phyloP scores from a whole-genome alignment of 2,797 vertebrate species.

The Parauchenoglanis ngamensis region DNA sequence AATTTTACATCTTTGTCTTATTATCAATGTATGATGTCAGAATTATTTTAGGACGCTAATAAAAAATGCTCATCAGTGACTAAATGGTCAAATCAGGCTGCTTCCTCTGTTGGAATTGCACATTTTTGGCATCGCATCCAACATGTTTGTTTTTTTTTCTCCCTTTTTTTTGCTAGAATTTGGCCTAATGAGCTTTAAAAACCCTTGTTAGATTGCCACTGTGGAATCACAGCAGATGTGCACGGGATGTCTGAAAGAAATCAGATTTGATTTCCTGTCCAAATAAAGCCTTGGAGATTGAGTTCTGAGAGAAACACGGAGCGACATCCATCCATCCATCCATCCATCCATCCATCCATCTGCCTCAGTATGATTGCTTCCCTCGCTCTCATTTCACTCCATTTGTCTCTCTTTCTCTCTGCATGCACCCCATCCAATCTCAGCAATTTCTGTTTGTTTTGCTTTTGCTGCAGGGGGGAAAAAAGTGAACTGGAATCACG shows the following conservation, averaged over 20 bases:
- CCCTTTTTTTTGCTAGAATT: neutral
- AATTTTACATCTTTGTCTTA: neutral
- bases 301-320: neutral
- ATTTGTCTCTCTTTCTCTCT: neutral
- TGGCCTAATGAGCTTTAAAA: slow-evolving; percentile 5
- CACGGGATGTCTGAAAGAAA: neutral
- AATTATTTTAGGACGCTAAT: neutral
- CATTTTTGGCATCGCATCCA: neutral
- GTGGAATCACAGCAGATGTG: slow-evolving; percentile 12
- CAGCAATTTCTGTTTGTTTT: slow-evolving; percentile 45
- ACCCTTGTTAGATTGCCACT: neutral
- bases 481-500: slow-evolving; percentile 6
- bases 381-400: neutral
- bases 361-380: neutral
- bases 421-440: slow-evolving; percentile 1
- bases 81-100: neutral
- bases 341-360: slow-evolving; percentile 6
- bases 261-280: neutral
- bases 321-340: neutral
- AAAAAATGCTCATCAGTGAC: slow-evolving; percentile 1
- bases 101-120: neutral
- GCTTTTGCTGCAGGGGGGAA: slow-evolving; percentile 17
- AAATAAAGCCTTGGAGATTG: slow-evolving; percentile 4
- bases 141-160: neutral
- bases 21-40: neutral